Evolutionary conservation across 1,140 invertebrate genomes (phyloP).

Genomic region (Tachypleus tridentatus): DNA sequence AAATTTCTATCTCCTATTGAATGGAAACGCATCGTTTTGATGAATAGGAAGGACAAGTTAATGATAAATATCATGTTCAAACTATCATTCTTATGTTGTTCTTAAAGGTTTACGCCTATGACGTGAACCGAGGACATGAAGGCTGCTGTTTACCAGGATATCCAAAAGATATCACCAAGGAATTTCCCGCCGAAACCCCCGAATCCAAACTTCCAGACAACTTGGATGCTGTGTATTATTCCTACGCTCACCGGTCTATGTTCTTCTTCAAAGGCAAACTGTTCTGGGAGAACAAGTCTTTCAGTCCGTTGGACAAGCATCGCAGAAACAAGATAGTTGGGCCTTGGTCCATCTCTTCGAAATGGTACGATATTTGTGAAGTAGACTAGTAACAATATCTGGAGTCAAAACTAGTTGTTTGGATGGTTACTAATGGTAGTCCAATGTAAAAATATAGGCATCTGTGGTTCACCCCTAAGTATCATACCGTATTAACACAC

Average conservation of each 20-base stretch:
- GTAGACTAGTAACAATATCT: conserved; percentile 7
- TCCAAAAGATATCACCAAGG: conserved; percentile 27
- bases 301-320: conserved; percentile 30
- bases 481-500: no score
- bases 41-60: no score
- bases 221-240: conserved; percentile 37
- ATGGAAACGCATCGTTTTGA: no score
- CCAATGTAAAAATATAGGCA: no score
- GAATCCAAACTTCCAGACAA: conserved; percentile 27
- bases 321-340: conserved; percentile 31
- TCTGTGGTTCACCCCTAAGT: no score
- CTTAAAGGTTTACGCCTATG: conserved; percentile 34
- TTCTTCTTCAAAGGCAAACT: conserved; percentile 36
- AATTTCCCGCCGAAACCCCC: conserved; percentile 25
- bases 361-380: conserved; percentile 29
- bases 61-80: no score
- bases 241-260: conserved; percentile 33
- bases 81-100: neutral
- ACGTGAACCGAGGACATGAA: conserved; percentile 26
- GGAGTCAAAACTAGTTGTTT: no score
- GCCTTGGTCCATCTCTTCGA: conserved; percentile 28
- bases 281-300: conserved; percentile 34
- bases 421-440: no score
- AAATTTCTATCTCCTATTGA: no score
- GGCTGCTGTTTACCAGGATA: conserved; percentile 33